Evolutionary conservation across 2,797 vertebrate genomes (phyloP).

Genomic region (Muscicapa striata): DNA sequence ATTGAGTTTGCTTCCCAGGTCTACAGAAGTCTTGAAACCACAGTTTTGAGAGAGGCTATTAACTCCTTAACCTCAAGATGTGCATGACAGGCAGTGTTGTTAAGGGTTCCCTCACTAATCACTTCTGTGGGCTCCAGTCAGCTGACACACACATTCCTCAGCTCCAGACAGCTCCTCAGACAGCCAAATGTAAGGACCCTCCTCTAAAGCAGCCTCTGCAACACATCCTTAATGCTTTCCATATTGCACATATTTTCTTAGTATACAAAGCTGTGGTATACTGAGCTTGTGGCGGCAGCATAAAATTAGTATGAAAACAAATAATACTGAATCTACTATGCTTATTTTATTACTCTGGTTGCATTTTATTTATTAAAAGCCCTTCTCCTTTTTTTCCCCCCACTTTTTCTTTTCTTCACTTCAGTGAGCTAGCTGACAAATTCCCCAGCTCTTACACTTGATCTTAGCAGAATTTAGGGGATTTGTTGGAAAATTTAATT

Average conservation of each 20-base stretch:
- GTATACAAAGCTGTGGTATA: not conserved
- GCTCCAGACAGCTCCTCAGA: conserved; percentile 28
- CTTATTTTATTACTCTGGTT: not conserved
- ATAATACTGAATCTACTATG: not conserved
- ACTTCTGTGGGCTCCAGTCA: conserved; percentile 42
- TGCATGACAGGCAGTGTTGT: not conserved
- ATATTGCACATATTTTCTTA: conserved; percentile 38
- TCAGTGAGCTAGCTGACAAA: not conserved
- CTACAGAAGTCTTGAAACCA: conserved; percentile 25
- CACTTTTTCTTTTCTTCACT: fast-evolving
- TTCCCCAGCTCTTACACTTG: not conserved
- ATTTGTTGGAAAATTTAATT: not conserved
- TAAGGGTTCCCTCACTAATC: conserved; percentile 15
- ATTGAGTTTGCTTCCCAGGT: not conserved
- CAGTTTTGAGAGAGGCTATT: conserved; percentile 38
- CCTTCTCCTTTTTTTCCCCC: fast-evolving
- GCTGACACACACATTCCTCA: conserved; percentile 12
- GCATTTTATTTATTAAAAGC: not conserved
- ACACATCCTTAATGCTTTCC: conserved; percentile 23
- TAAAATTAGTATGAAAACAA: conserved; percentile 32
- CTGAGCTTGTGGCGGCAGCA: not conserved
- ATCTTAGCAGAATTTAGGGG: not conserved
- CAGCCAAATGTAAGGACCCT: not conserved
- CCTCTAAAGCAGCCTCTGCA: not conserved
- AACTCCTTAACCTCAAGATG: conserved; percentile 43